Conservation (phyloP, 2,888 invertebrate genomes). For the Laspeyria flexula region DNA sequence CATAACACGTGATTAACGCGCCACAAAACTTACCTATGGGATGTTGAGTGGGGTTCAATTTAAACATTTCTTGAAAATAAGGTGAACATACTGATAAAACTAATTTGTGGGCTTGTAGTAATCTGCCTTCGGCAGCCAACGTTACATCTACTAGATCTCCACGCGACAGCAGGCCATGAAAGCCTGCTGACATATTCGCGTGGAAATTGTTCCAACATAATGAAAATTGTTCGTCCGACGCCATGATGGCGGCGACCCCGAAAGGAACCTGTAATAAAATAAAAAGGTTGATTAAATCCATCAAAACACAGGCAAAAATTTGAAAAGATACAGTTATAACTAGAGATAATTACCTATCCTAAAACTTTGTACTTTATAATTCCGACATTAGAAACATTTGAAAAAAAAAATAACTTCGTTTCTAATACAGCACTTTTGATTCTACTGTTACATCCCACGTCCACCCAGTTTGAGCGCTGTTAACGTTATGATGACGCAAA, state of each 20-base stretch:
- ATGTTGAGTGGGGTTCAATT: conserved; percentile 89
- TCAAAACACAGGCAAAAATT: background rate
- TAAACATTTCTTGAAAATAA: conserved; percentile 91
- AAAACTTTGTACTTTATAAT: conserved; percentile 81
- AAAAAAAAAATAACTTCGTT: conserved; percentile 68
- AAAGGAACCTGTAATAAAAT: conserved; percentile 65
- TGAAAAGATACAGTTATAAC: background rate
- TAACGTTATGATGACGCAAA: conserved; percentile 81
- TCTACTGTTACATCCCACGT: conserved; percentile 67
- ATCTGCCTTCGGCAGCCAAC: conserved; percentile 89
- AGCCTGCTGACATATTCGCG: conserved; percentile 90
- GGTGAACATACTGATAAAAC: conserved; percentile 91
- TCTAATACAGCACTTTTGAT: conserved; percentile 63
- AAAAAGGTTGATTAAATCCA: background rate
- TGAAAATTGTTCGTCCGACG: conserved; percentile 91
- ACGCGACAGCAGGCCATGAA: conserved; percentile 89
- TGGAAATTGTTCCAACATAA: conserved; percentile 92
- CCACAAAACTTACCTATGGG: conserved; percentile 88
- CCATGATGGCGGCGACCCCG: conserved; percentile 86
- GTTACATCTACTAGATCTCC: conserved; percentile 90
- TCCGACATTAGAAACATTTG: conserved; percentile 82
- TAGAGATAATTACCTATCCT: conserved; percentile 70
- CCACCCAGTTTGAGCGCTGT: conserved; percentile 78
- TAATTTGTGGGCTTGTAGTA: conserved; percentile 90
- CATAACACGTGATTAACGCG: too few relatives aligned